Base-by-base conservation (phyloP, 2,113 vertebrate species). In the Calidris pygmaea region DNA sequence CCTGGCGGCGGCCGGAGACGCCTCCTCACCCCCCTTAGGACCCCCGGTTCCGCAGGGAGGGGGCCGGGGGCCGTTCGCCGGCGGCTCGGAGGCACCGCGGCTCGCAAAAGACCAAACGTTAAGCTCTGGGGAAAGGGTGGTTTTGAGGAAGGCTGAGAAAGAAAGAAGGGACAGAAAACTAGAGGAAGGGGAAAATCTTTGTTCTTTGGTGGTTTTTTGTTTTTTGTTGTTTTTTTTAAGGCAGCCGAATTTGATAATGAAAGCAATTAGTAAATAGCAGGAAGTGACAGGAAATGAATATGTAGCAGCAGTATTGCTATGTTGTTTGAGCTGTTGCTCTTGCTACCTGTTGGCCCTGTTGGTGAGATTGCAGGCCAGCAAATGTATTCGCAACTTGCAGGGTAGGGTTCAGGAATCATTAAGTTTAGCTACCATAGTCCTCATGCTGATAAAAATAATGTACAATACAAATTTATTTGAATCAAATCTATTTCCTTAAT, bases 201-300 rank as follows among this genome's bases (percentile, higher is more conserved):
- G 4, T 41, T 84, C 4, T 27, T 30, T 27, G 41, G 16, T 3
- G 12, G 4, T 48, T 27, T 41, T 7, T 55, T 12, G 2, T 37
- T 21, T 34, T 23, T 45, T 26, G 9, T 12, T 32, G 39, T 18
- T 13, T 50, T 48, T 26, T 80, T 53, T 35, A 48, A 37, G 29
- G 23, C 18, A 32, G 43, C 30, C 20, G 10, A n/a, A 45, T 81
- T 72, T 79, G 52, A 43, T 85, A 48, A 81, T 50, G 72, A 68
- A 86, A 48, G 76, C 34, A 72, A 79, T 97, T 87, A 66, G 60
- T 47, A 56, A 89, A 53, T 4, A 55, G 56, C 94, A 90, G 95
- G 96, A 91, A 79, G 66, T 73, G 77, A 10, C 80, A 35, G 81
- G 88, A 56, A 68, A 27, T 52, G 22, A 82, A 9, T 16, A 7